Evolutionary conservation across 2,113 vertebrate genomes (phyloP), one percentile per base, ranked within the genome.

Genomic region (Rallus limicola): DNA sequence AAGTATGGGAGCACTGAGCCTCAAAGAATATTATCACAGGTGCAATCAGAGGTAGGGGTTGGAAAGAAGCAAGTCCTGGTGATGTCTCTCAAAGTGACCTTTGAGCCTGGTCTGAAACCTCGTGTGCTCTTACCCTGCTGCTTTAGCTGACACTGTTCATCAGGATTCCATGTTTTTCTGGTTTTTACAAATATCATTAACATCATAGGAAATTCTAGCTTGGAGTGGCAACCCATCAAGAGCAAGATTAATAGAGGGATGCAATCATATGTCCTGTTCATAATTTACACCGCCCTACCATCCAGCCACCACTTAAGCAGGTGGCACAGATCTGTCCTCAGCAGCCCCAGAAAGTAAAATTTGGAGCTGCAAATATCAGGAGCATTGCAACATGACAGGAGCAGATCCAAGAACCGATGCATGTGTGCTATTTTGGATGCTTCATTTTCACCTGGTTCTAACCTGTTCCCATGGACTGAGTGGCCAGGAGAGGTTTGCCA

Each of bases 401-500:
- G 9, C 11, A 42, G 53, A 21, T n/a, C 18, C 23, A 2, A 11
- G 25, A 48, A 20, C 20, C 25, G 8, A 42, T 15, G 52, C 44
- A 40, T 11, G n/a, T 5, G 21, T 44, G 29, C 44, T 70, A 28
- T 53, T 65, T 42, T 26, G 26, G 38, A n/a, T 25, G 19, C 17
- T 56, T 36, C 55, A 18, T 34, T 34, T 81, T 55, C 38, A 40
- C 28, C 56, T 56, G n/a, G 4, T 40, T 81, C 50, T 70, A 53
- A 46, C 36, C 20, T 12, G 16, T 6, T 85, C 21, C 36, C 14
- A 11, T 1, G 20, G 42, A 52, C 36, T 5, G 29, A 55, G 65
- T 1, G 28, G 26, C 34, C 5, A 1, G 60, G 33, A 60, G 79
- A 60, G 6, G 26, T 62, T 46, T 63, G 74, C 31, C 2, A 0